Base-by-base conservation (phyloP, 2,888 invertebrate species). In the Thymelicus acteon region DNA sequence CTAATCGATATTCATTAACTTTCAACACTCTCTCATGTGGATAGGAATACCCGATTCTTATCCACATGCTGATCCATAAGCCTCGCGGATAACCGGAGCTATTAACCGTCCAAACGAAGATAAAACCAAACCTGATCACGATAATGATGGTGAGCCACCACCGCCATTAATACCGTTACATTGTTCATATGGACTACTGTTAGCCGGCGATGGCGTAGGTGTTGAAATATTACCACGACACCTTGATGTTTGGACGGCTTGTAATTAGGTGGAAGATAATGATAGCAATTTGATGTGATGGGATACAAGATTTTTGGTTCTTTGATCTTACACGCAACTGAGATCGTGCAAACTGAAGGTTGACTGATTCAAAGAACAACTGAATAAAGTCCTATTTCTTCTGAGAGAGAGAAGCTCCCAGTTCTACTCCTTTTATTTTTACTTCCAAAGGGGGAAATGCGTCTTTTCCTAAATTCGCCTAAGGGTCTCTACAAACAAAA, bases 221-320 rank as follows among this genome's bases (percentile, higher is more conserved):
- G 69, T 57, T 57, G 69, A 70, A 49, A 58, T 54, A 70, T 70
- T 58, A 57, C 63, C 44, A 64, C 63, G 67, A 68, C 68, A 61
- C 54, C 54, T 63, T 13, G 63, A 57, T 68, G 47, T 63, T 58
- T 62, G 49, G 61, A 62, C 48, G 39, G 10, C 49, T 63, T 63
- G 63, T 70, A 70, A 70, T 70, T 70, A 70, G 63, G 19, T 62
- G 49, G 58, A 49, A 48, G 24, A 63, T 70, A 70, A 70, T 70
- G 69, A 63, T 48, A 64, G 15, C 58, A 64, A 57, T 57, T 69
- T 48, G 24, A 69, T 49, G 40, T 19, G 48, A 58, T 54, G 54
- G 37, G 67, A 47, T 57, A 52, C 40, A 12, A 40, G n/a, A 19
- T 48, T 66, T 58, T 58, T 54, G 31, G 49, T 52, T 61, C n/a